Percentiles rank a stretch among this genome's conserved stretches.
phyloP scores from a whole-genome alignment of 53 echinoderm and acorn worm species.

The Crossaster papposus region DNA sequence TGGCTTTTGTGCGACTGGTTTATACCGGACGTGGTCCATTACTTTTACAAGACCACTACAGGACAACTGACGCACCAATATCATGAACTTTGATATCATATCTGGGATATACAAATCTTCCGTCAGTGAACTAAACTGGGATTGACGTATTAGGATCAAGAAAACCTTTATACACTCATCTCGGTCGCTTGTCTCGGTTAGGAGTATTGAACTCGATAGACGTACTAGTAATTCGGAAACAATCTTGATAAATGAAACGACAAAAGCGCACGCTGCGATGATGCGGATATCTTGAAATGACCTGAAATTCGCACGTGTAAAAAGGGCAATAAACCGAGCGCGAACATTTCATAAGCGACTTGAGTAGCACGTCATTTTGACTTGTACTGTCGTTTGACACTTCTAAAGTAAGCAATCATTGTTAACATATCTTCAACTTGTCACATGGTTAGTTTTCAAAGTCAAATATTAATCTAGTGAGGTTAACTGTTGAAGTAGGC shows the following conservation, averaged over 20 bases:
- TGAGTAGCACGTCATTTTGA: neutral
- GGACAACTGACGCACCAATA: too few relatives aligned
- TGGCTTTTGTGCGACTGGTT: too few relatives aligned
- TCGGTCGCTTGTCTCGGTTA: neutral
- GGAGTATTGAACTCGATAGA: neutral
- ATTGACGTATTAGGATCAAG: too few relatives aligned
- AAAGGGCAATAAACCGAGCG: neutral
- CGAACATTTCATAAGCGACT: neutral
- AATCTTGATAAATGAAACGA: neutral
- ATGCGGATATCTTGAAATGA: neutral
- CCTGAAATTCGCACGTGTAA: neutral
- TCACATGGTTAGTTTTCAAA: neutral
- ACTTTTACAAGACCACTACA: too few relatives aligned
- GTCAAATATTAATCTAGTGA: neutral
- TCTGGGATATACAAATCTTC: neutral
- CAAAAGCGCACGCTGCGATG: neutral
- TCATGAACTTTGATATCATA: neutral
- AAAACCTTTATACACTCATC: too few relatives aligned
- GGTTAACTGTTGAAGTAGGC: neutral
- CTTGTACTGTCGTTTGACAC: too few relatives aligned
- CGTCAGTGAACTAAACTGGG: neutral
- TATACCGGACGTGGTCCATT: too few relatives aligned
- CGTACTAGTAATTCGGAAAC: neutral
- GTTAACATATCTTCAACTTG: neutral
- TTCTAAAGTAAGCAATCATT: neutral